These are phyloP conservation scores for Conops quadrifasciatus DNA, from an alignment of 2,888 invertebrate species.

Conservation along the genomic window DNA sequence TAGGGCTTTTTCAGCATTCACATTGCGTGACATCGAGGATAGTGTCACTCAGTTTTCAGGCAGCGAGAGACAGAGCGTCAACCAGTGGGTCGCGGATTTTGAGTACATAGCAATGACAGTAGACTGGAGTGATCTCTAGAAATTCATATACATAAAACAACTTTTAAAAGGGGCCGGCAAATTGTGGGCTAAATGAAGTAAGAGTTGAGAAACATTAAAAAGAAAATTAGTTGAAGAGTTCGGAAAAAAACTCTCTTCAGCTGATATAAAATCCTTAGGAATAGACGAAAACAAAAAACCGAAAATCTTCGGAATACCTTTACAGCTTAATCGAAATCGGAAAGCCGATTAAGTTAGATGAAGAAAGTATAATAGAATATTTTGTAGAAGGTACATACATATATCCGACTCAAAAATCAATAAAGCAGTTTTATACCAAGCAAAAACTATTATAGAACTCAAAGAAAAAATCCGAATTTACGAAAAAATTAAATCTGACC, in stretches of 20 bases:
- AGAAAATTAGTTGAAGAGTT: too few species aligned
- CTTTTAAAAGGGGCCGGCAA: too few species aligned
- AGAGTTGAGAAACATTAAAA: too few species aligned
- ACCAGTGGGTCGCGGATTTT: too few species aligned
- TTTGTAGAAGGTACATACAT: constrained; percentile 36
- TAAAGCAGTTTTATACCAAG: constrained; percentile 34
- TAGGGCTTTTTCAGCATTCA: too few species aligned
- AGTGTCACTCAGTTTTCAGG: too few species aligned
- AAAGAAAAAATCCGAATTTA: constrained; percentile 13
- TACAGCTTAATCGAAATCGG: constrained; percentile 34
- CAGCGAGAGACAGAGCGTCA: too few species aligned
- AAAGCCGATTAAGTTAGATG: constrained; percentile 34
- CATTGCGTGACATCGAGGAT: too few species aligned
- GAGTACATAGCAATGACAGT: too few species aligned
- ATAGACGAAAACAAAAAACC: constrained; percentile 33
- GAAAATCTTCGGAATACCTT: constrained; percentile 37
- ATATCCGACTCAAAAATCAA: constrained; percentile 34
- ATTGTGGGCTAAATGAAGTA: too few species aligned
- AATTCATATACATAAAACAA: too few species aligned
- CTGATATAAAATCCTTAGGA: constrained; percentile 26
- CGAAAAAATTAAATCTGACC: constrained; percentile 14
- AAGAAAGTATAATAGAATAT: constrained; percentile 33
- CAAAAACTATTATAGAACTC: constrained; percentile 4
- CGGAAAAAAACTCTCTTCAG: constrained; percentile 20
- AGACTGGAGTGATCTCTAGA: too few species aligned